These are phyloP conservation scores for Rhogogaster chlorosoma DNA, from an alignment of 2,888 invertebrate species.

Conservation along the genomic window DNA sequence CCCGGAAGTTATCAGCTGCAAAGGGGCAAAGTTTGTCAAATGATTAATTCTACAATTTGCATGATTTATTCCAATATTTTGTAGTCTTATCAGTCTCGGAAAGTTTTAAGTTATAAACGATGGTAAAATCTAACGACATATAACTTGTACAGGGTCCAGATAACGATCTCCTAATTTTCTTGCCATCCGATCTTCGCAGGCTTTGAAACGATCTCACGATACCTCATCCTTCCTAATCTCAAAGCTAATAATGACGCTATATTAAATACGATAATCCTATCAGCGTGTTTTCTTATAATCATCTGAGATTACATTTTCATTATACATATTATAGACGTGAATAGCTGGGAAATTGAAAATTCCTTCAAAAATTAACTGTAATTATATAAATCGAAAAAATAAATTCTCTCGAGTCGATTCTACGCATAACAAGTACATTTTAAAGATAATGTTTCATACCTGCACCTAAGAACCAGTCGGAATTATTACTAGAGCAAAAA, in stretches of 20 bases:
- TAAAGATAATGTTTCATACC: not conserved
- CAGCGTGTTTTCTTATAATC: too few species aligned
- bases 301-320: too few species aligned
- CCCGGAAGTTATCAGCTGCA: not conserved
- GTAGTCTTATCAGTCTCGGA: not conserved
- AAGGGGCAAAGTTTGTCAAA: slow-evolving; percentile 15
- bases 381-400: too few species aligned
- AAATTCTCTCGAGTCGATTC: too few species aligned
- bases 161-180: not conserved
- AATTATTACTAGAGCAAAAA: not conserved
- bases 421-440: too few species aligned
- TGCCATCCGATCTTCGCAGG: not conserved
- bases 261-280: too few species aligned
- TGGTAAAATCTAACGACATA: not conserved
- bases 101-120: not conserved
- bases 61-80: slow-evolving; percentile 19
- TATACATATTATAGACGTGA: too few species aligned
- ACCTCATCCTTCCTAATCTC: too few species aligned
- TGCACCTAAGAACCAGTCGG: not conserved
- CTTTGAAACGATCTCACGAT: too few species aligned
- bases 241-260: too few species aligned
- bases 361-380: too few species aligned
- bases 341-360: too few species aligned
- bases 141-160: not conserved
- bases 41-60: slow-evolving; percentile 2